A percentile compares a stretch with the other conserved stretches of the same genome.
phyloP scores from a whole-genome alignment of 2,888 invertebrate genomes.

The Standfussiana lucernea region DNA sequence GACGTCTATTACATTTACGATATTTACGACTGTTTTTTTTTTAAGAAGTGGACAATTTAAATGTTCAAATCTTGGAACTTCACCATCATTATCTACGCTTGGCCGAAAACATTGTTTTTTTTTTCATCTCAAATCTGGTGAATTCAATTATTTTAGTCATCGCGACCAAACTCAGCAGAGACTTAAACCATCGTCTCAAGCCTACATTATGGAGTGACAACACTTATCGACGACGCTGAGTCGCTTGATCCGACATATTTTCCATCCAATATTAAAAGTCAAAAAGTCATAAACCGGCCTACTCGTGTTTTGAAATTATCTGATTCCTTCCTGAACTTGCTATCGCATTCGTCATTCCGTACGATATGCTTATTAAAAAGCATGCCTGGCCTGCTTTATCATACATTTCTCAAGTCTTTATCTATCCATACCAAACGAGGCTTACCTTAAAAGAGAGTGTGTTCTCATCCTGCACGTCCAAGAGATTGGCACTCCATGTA shows the following conservation, averaged over 20 bases:
- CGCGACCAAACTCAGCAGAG: background rate
- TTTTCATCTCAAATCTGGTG: no score
- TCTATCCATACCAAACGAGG: background rate
- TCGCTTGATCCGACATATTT: background rate
- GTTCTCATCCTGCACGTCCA: conserved; percentile 76
- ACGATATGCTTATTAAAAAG: background rate
- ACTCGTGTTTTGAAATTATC: background rate
- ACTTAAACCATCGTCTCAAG: background rate
- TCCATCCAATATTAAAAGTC: no score
- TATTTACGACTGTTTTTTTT: background rate
- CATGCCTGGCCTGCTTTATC: background rate
- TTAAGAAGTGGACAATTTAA: background rate
- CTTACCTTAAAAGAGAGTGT: conserved; percentile 84
- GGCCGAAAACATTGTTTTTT: no score
- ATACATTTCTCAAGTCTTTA: background rate
- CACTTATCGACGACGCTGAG: background rate
- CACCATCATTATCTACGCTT: background rate
- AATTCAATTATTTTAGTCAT: no score
- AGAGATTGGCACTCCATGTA: conserved; percentile 81
- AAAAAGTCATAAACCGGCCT: no score
- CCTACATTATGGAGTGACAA: background rate
- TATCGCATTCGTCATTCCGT: background rate
- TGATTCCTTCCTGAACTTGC: background rate
- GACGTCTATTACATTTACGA: background rate
- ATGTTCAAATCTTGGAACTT: background rate